Base-by-base conservation (phyloP, 2,797 vertebrate species). In the Siniperca scherzeri region DNA sequence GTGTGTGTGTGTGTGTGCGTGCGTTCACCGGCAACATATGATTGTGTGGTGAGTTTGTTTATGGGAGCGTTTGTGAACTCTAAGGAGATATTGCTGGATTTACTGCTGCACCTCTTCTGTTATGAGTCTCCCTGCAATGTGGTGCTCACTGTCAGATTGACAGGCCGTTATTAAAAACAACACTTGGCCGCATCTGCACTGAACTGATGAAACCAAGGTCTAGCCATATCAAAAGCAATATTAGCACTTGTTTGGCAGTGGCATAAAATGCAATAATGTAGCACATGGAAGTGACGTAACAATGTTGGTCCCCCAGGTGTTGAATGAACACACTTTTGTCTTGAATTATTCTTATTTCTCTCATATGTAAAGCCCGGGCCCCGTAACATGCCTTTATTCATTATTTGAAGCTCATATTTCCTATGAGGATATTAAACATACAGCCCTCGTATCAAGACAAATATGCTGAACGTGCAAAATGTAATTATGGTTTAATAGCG, bases 91-190 rank as follows among this genome's bases (percentile, higher is more conserved):
- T 95, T 93, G 90, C 91, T 89, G 88, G 92, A 93, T 95, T 95
- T 95, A 87, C 84, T 92, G 87, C 81, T 76, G 82, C 81, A 82
- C 89, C 89, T 91, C 88, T 72, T 74, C 87, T 80, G 88, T 94
- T 95, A 95, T 95, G 89, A 95, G 93, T 77, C 88, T 91, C 90
- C 86, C 87, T 88, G 88, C 91, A 92, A 90, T 89, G 92, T 89
- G 82, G 78, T 79, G 85, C 89, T 90, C 84, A 57, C 85, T 79
- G 87, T 90, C 80, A 90, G 95, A 96, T 92, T 96, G 96, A 96
- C 96, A 96, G 95, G 87, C 86, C 67, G 87, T 94, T 96, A 96
- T 96, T 96, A 96, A 96, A 95, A 93, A 95, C 87, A 91, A 89
- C 90, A 92, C 87, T 89, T 83, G 94, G 94, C 90, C 94, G 81